These are phyloP conservation scores for Ibycter americanus DNA, from an alignment of 2,797 vertebrate genomes.

Conservation along the genomic window DNA sequence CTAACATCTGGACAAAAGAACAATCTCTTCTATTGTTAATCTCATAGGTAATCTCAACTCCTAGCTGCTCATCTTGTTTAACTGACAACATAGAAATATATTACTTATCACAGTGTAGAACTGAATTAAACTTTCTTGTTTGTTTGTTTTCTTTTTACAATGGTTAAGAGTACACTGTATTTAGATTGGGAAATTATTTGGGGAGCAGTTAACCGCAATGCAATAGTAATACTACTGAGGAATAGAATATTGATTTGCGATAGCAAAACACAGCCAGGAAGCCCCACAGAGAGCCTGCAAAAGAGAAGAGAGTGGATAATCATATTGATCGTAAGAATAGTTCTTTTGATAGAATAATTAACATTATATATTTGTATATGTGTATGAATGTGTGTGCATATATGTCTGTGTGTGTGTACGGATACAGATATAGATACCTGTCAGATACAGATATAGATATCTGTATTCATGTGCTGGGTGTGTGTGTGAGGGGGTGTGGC, in stretches of 20 bases:
- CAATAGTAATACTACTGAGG: background rate
- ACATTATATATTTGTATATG: background rate
- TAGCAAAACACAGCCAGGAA: background rate
- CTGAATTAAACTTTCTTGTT: background rate
- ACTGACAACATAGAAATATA: background rate
- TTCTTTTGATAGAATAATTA: background rate
- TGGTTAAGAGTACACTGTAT: background rate
- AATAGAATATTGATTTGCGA: background rate
- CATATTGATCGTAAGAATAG: background rate
- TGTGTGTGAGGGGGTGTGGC: no score
- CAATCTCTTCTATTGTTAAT: background rate
- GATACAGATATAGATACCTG: background rate
- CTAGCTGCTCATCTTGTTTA: background rate
- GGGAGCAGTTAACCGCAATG: background rate
- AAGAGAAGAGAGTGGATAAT: background rate
- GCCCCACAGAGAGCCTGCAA: background rate
- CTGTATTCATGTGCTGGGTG: background rate
- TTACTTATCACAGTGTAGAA: background rate
- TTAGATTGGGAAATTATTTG: background rate
- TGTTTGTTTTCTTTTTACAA: background rate
- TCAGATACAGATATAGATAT: background rate
- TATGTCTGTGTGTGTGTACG: rapidly evolving
- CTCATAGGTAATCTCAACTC: background rate
- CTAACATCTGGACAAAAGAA: background rate
- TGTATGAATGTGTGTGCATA: background rate